Evolutionary conservation across 2,113 vertebrate species (phyloP).

Genomic region (Xenopus borealis): DNA sequence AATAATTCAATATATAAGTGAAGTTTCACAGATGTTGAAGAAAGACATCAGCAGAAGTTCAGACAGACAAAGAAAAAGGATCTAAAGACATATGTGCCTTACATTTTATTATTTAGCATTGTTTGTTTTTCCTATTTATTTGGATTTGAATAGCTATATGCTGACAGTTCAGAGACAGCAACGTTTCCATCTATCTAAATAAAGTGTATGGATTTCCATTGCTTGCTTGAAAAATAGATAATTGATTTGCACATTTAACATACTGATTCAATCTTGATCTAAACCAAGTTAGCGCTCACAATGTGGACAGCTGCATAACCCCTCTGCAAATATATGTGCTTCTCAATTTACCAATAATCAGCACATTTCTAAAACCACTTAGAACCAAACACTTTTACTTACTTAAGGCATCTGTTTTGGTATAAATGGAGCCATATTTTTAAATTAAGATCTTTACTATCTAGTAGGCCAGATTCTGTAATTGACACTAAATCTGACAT

Average conservation of each 20-base stretch:
- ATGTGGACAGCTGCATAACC: constrained; percentile 26
- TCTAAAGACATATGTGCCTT: background rate
- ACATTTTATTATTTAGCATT: constrained; percentile 13
- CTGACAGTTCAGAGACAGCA: constrained; percentile 7
- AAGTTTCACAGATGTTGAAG: constrained; percentile 9
- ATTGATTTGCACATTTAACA: constrained; percentile 29
- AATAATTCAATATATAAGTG: too few species aligned
- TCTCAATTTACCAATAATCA: background rate
- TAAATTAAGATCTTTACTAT: background rate
- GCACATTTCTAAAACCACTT: too few species aligned
- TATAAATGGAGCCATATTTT: too few species aligned
- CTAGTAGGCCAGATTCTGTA: constrained; percentile 4
- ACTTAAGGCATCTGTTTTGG: too few species aligned
- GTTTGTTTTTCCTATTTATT: constrained; percentile 8
- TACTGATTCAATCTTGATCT: constrained; percentile 38
- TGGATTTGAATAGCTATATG: background rate
- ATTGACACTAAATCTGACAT: constrained; percentile 27
- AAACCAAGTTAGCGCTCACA: constrained; percentile 18
- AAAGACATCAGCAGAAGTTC: background rate
- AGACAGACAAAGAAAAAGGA: background rate
- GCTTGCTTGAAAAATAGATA: constrained; percentile 7
- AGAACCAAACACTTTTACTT: too few species aligned
- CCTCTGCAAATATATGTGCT: background rate
- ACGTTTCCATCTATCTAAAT: constrained; percentile 2
- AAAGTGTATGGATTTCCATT: background rate